phyloP scores from a whole-genome alignment of 2,888 invertebrate genomes.

The Pyrrhopygopsis socrates region DNA sequence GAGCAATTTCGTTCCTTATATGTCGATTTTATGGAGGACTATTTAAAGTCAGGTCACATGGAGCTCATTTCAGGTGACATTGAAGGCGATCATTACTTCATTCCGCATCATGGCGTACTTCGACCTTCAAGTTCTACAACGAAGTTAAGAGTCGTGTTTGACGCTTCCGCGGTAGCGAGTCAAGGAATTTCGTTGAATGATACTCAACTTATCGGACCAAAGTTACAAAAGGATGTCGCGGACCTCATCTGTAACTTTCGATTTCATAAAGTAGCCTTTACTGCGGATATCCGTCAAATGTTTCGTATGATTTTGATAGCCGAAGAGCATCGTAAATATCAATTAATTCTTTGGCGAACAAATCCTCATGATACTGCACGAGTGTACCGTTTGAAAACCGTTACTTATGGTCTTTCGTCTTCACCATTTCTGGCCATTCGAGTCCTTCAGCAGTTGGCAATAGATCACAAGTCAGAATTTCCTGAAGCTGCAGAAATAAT shows the following conservation, averaged over 20 bases:
- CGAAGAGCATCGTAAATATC: slow-evolving; percentile 5
- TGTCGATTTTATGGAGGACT: neutral
- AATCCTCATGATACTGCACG: neutral
- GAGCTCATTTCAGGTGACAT: neutral
- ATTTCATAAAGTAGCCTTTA: slow-evolving; percentile 25
- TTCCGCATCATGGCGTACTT: slow-evolving; percentile 26
- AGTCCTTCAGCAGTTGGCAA: neutral
- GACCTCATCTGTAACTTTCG: slow-evolving; percentile 2
- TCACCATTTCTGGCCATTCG: neutral
- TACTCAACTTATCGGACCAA: slow-evolving; percentile 30
- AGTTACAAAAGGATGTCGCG: slow-evolving; percentile 17
- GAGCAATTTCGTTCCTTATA: neutral
- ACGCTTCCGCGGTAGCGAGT: slow-evolving; percentile 18
- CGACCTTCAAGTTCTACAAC: neutral
- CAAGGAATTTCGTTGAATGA: slow-evolving; percentile 24
- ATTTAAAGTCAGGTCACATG: neutral
- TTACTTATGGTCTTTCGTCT: slow-evolving; percentile 32
- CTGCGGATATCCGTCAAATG: slow-evolving; percentile 33
- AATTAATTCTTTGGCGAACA: slow-evolving; percentile 22
- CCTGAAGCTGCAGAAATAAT: neutral
- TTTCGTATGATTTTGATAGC: slow-evolving; percentile 2
- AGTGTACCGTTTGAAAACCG: slow-evolving; percentile 31
- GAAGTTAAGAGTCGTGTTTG: slow-evolving; percentile 10
- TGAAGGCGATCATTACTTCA: neutral
- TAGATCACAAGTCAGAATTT: neutral